These are phyloP conservation scores for Oncorhynchus keta DNA, from an alignment of 2,113 vertebrate genomes.

Conservation along the genomic window DNA sequence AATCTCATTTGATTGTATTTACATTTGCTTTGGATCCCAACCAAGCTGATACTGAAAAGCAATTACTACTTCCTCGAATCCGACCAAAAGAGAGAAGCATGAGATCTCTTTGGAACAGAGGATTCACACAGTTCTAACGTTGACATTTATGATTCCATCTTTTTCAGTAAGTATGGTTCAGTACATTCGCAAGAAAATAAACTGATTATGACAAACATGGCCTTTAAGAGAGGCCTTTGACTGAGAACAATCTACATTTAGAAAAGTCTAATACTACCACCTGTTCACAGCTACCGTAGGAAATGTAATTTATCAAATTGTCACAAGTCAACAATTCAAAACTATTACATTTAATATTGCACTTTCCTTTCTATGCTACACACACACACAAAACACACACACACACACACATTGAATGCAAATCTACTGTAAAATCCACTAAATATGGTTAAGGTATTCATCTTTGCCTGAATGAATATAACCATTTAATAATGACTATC, in stretches of 20 bases:
- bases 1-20: slow-evolving; percentile 72
- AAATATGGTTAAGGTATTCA: no score
- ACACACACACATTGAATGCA: slow-evolving; percentile 1
- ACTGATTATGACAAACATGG: slow-evolving; percentile 69
- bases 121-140: slow-evolving; percentile 28
- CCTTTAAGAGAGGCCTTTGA: slow-evolving; percentile 70
- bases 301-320: slow-evolving; percentile 62
- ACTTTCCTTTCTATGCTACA: no score
- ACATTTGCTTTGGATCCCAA: slow-evolving; percentile 57
- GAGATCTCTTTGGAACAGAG: slow-evolving; percentile 38
- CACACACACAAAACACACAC: no score
- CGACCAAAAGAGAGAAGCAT: slow-evolving; percentile 50
- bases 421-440: no score
- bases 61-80: slow-evolving; percentile 58
- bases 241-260: slow-evolving; percentile 64
- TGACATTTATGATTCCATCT: slow-evolving; percentile 66
- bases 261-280: slow-evolving; percentile 54
- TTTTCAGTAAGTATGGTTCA: slow-evolving; percentile 44
- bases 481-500: no score
- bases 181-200: slow-evolving; percentile 51
- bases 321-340: slow-evolving; percentile 22
- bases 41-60: slow-evolving; percentile 56
- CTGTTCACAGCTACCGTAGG: slow-evolving; percentile 36
- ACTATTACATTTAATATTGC: slow-evolving; percentile 2
- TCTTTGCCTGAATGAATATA: no score